These are phyloP conservation scores for Bryconaethiops microstoma DNA, from an alignment of 2,797 vertebrate species.

Conservation along the genomic window DNA sequence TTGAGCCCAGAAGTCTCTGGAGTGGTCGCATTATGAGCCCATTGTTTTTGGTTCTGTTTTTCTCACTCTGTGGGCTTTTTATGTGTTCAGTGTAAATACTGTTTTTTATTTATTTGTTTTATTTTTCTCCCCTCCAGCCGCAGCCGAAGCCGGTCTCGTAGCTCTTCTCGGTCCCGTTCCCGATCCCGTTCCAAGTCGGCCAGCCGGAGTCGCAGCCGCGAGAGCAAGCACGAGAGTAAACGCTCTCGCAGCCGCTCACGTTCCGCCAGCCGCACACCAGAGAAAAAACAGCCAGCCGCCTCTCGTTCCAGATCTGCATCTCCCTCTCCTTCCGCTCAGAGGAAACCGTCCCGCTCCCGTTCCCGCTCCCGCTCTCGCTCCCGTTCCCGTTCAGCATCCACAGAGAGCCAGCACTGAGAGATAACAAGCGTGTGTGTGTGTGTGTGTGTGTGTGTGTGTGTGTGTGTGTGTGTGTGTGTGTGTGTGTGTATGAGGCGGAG, in stretches of 20 bases:
- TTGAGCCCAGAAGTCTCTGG: too few species aligned
- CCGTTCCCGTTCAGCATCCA: constrained; percentile 71
- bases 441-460: background rate
- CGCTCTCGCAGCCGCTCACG: constrained; percentile 76
- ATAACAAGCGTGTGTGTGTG: background rate
- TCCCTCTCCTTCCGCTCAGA: constrained; percentile 68
- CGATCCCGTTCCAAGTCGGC: constrained; percentile 78
- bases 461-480: constrained; percentile 1
- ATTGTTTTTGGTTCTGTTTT: too few species aligned
- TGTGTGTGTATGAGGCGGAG: constrained; percentile 20
- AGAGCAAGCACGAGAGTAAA: constrained; percentile 60
- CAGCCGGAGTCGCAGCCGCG: constrained; percentile 74
- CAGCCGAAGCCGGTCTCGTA: constrained; percentile 86
- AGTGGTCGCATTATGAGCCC: too few species aligned
- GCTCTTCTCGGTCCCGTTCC: constrained; percentile 79
- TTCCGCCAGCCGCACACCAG: constrained; percentile 85
- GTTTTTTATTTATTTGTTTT: background rate
- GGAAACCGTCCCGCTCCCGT: constrained; percentile 71
- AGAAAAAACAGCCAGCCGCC: constrained; percentile 79
- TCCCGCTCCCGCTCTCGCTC: constrained; percentile 76
- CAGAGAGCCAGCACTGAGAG: constrained; percentile 74
- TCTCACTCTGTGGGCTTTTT: too few species aligned
- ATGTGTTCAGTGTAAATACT: too few species aligned
- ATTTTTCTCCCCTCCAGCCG: constrained; percentile 47
- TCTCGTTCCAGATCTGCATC: constrained; percentile 66